Conservation (phyloP, 2,113 vertebrate species). For the Pongo abelii region DNA sequence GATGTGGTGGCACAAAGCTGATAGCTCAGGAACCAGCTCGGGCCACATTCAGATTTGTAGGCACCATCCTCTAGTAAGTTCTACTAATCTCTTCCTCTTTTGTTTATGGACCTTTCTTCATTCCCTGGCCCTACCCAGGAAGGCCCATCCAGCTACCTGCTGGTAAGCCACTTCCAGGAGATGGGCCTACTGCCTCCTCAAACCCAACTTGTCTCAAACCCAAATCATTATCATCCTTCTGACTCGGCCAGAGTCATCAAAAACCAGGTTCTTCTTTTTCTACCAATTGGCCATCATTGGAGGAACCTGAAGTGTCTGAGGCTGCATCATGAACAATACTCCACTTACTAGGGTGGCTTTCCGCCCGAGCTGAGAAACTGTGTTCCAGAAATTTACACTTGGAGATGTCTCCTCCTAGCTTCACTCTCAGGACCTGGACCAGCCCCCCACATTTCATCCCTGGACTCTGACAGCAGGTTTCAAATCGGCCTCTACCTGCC, state of each 20-base stretch:
- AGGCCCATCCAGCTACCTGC: neutral
- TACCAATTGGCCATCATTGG: neutral
- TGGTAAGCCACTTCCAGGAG: neutral
- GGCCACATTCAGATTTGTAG: neutral
- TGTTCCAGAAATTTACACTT: neutral
- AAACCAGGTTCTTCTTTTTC: neutral
- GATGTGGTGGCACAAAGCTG: neutral
- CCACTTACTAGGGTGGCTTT: neutral
- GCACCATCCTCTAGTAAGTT: slow-evolving; percentile 24
- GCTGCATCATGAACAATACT: neutral
- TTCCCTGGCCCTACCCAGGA: neutral
- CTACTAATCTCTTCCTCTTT: neutral
- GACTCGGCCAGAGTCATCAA: neutral
- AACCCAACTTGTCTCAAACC: neutral
- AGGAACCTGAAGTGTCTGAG: neutral
- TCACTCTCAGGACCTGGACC: neutral
- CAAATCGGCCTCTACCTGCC: neutral
- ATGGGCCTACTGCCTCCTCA: neutral
- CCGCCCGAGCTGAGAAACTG: neutral
- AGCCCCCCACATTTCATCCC: neutral
- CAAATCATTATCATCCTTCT: neutral
- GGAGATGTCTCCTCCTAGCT: fast-evolving
- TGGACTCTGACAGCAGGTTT: neutral
- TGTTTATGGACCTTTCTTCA: neutral
- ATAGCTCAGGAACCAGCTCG: neutral